A percentile compares a stretch with the other conserved stretches of the same genome.
phyloP scores from a whole-genome alignment of 2,888 invertebrate species.

The Archips xylosteana region DNA sequence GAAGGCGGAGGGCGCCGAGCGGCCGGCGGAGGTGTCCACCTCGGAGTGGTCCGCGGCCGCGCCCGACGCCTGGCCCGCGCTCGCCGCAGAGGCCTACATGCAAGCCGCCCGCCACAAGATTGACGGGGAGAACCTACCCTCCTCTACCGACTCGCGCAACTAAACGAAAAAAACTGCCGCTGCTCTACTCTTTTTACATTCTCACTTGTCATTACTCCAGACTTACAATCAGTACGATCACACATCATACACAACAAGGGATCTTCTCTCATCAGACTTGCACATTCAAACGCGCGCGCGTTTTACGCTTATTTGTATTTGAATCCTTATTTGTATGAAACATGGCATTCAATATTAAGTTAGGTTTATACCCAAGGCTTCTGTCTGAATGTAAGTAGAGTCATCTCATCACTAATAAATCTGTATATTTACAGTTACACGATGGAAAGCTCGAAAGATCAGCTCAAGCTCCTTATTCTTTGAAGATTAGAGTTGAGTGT shows the following conservation, averaged over 20 bases:
- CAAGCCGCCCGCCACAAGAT: constrained; percentile 77
- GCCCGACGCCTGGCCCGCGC: constrained; percentile 69
- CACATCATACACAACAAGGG: neutral
- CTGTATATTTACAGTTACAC: no score
- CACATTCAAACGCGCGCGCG: no score
- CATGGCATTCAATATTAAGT: no score
- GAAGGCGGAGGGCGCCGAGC: constrained; percentile 64
- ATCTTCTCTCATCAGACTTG: neutral
- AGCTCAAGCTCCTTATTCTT: no score
- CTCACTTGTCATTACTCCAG: neutral
- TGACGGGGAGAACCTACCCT: constrained; percentile 80
- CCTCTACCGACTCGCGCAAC: constrained; percentile 80
- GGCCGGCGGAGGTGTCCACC: constrained; percentile 80
- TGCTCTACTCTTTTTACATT: neutral
- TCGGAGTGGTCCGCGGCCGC: constrained; percentile 70
- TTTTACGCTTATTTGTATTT: no score
- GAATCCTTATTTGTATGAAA: no score
- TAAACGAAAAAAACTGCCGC: constrained; percentile 53
- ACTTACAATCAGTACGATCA: neutral
- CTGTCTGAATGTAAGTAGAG: no score
- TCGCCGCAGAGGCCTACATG: constrained; percentile 75
- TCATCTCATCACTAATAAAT: no score
- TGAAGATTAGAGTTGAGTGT: neutral
- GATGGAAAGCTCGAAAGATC: no score
- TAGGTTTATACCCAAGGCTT: no score